Base-by-base conservation (phyloP, 2,797 vertebrate species). In the Onychomys arenicola region DNA sequence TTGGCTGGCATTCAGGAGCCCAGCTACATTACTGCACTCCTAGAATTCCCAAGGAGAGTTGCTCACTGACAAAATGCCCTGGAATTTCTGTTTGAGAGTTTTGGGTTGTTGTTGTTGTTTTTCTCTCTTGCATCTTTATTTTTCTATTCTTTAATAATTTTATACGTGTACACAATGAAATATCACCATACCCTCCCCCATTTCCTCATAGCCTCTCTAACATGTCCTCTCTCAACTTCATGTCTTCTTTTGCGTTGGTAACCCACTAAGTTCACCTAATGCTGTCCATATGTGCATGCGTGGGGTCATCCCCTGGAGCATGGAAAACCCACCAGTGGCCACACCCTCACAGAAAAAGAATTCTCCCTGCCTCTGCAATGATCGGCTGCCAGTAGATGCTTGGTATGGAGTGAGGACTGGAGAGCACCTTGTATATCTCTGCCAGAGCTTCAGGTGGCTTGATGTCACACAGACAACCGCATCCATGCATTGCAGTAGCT, bases 21-120 rank as follows among this genome's bases (percentile, higher is more conserved):
- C 46, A 61, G 92, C n/a, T 37, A 75, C 10, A 59, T 87, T 7
- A 94, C 61, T 59, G 29, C 13, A 49, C 40, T 75, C 25, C 52
- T 78, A 87, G 55, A 34, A 84, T 96, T 80, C 81, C 81, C 5
- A 55, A 85, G 52, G 93, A 83, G 5, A 90, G 13, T 21, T 92
- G 69, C 52, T 69, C 43, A 88, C 37, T 88, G 80, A 71, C 89
- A 96, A 93, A 86, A 52, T 0, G 32, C 57, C 34, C 43, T 96
- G 77, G 43, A 92, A 85, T 77, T 75, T 94, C 43, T 96, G 73
- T 77, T 90, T 97, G 55, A 89, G 61, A 73, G 61, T 87, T 94
- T 8, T 40, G 21, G 57, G 27, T 16, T 12, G 11, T 5, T 89
- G 17, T 65, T 85, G 93, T 25, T 25, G 17, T n/a, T 46, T 21